Evolutionary conservation across 2,797 vertebrate species (phyloP), one percentile per base, ranked within the genome.

Genomic region (Chromis chromis): DNA sequence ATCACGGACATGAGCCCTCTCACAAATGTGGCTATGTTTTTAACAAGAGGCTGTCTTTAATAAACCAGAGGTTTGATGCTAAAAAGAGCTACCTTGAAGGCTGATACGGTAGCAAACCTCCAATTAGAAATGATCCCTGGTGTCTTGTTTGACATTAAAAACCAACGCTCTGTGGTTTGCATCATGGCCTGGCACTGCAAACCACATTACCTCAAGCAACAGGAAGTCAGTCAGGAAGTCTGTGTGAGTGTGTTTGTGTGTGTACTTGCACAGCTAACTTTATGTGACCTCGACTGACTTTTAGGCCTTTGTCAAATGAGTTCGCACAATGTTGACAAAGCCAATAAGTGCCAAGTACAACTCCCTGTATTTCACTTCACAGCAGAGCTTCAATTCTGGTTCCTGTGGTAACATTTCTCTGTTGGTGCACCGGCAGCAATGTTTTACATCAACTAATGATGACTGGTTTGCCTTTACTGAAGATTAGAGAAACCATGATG

Each of bases 171-270:
- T 55, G 65, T 49, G 66, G 58, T 79, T 65, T 54, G 22, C 3
- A 28, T 0, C 1, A 4, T 10, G 11, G 9, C 54, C 2, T 4
- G 12, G 14, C 21, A 58, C 22, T 42, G 17, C 44, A 73, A 55
- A 70, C 63, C 12, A 65, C 55, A 55, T 0, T 4, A 4, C 1
- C 7, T 44, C 17, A 13, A 27, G 14, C 17, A 66, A 74, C 71
- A 74, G 53, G 60, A 81, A 74, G 59, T 61, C 40, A 61, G 14
- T 42, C 46, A 57, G 13, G 9, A 58, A 49, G 17, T n/a, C 17
- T 46, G 44, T 50, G 39, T 48, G 13, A 14, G 48, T 56, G 36
- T 27, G 7, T 52, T 19, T 42, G n/a, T 16, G 21, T 52, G n/a
- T 2, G 13, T 42, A 40, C 39, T 42, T 42, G 33, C 11, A 36